A percentile compares a stretch with the other conserved stretches of the same genome.
phyloP scores from a whole-genome alignment of 2,888 invertebrate species.

The Dasysyrphus tricinctus region DNA sequence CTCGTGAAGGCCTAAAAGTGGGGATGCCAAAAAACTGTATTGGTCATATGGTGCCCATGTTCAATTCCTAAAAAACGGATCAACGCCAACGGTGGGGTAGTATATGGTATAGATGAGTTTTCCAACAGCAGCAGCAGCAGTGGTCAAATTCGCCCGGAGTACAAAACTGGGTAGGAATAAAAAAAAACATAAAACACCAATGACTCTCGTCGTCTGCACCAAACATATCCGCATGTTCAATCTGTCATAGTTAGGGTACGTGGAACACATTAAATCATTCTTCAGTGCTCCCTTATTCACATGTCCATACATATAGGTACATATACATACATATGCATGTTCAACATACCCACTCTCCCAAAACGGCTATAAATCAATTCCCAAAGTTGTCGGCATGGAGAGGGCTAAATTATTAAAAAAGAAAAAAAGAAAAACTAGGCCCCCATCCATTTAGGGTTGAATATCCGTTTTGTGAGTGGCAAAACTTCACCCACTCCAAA shows the following conservation, averaged over 20 bases:
- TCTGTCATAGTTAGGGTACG: slow-evolving; percentile 69
- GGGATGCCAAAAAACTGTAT: slow-evolving; percentile 50
- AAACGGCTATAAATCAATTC: slow-evolving; percentile 70
- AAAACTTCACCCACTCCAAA: slow-evolving; percentile 55
- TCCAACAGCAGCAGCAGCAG: not conserved
- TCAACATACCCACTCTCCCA: slow-evolving; percentile 37
- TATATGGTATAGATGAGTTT: not conserved
- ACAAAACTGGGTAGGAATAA: not conserved
- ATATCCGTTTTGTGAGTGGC: slow-evolving; percentile 41
- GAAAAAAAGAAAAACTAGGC: slow-evolving; percentile 1
- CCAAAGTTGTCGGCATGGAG: slow-evolving; percentile 52
- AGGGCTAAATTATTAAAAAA: slow-evolving; percentile 22
- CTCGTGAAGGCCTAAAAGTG: not conserved
- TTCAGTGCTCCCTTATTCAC: slow-evolving; percentile 4
- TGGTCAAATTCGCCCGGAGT: not conserved
- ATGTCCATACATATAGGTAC: not conserved
- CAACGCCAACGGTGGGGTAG: not conserved
- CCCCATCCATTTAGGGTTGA: slow-evolving; percentile 18
- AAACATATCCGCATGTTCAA: slow-evolving; percentile 72
- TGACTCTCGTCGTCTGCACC: slow-evolving; percentile 65
- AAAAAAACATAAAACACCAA: slow-evolving; percentile 53
- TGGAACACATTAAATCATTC: slow-evolving; percentile 73
- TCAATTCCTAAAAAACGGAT: slow-evolving; percentile 24
- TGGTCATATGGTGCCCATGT: slow-evolving; percentile 51
- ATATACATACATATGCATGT: not conserved